These are phyloP conservation scores for Lycocerus yunnanus DNA, from an alignment of 2,888 invertebrate species.

Conservation along the genomic window DNA sequence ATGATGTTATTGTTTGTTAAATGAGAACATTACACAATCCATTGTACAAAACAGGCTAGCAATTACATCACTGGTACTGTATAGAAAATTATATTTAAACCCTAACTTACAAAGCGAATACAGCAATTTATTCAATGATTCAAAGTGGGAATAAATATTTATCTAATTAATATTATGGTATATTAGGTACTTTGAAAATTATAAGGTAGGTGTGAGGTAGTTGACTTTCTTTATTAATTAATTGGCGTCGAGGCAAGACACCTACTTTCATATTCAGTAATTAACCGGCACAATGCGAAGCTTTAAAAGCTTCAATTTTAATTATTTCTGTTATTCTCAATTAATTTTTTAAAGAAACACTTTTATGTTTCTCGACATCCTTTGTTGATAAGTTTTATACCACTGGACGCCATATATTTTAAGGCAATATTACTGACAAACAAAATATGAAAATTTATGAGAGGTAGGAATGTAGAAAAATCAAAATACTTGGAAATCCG, in stretches of 20 bases:
- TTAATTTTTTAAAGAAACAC: conserved; percentile 15
- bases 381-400: conserved; percentile 12
- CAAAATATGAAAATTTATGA: conserved; percentile 22
- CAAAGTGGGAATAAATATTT: neutral
- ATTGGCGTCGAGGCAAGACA: conserved; percentile 43
- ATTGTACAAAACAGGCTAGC: conserved; percentile 34
- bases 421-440: conserved; percentile 19
- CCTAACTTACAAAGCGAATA: conserved; percentile 18
- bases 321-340: conserved; percentile 17
- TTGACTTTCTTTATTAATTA: conserved; percentile 32
- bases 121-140: neutral
- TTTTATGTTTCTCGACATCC: conserved; percentile 5
- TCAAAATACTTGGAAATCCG: conserved; percentile 23
- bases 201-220: conserved; percentile 23
- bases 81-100: conserved; percentile 35
- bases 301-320: conserved; percentile 29
- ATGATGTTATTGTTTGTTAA: conserved; percentile 38
- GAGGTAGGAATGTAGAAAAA: conserved; percentile 22
- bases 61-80: conserved; percentile 34
- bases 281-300: conserved; percentile 40
- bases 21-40: conserved; percentile 41
- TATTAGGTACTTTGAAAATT: neutral
- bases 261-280: conserved; percentile 40
- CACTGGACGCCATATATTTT: conserved; percentile 28
- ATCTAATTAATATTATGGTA: neutral